Evolutionary conservation across 1,140 invertebrate genomes (phyloP).

Genomic region (Plectrocnemia conspersa): DNA sequence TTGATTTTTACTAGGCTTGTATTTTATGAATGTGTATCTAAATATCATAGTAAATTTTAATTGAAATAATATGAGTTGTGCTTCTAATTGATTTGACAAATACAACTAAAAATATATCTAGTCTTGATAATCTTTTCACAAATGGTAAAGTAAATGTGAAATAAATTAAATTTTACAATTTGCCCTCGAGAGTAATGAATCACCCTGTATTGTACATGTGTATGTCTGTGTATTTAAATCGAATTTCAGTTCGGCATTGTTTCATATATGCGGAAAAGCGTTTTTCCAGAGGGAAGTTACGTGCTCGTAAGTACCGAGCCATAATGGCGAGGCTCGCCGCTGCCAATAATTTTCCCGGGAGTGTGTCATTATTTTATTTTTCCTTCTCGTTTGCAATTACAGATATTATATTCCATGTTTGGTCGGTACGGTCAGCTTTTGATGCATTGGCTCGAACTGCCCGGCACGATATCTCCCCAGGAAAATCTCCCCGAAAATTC

Average conservation of each 20-base stretch:
- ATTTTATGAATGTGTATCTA: too few relatives aligned
- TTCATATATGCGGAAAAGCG: not conserved
- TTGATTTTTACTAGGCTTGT: too few relatives aligned
- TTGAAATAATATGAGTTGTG: too few relatives aligned
- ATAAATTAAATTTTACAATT: too few relatives aligned
- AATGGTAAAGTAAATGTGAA: too few relatives aligned
- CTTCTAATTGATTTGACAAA: not conserved
- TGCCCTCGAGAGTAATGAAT: too few relatives aligned
- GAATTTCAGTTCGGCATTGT: conserved; percentile 2
- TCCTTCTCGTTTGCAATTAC: conserved; percentile 33
- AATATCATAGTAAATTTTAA: too few relatives aligned
- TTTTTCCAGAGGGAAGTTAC: not conserved
- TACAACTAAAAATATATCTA: not conserved
- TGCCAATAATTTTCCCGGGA: conserved; percentile 17
- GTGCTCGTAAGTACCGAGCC: not conserved
- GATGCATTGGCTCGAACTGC: conserved; percentile 11
- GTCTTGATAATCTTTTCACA: too few relatives aligned
- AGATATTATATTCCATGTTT: conserved; percentile 33
- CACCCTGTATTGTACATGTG: too few relatives aligned
- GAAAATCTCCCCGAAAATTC: too few relatives aligned
- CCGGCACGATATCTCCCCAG: too few relatives aligned
- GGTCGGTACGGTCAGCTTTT: not conserved
- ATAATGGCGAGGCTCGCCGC: conserved; percentile 3
- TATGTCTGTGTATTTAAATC: too few relatives aligned
- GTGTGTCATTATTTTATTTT: conserved; percentile 29